phyloP scores from a whole-genome alignment of 92 coral and sea anemone genomes.

The Anthopleura xanthogrammica region DNA sequence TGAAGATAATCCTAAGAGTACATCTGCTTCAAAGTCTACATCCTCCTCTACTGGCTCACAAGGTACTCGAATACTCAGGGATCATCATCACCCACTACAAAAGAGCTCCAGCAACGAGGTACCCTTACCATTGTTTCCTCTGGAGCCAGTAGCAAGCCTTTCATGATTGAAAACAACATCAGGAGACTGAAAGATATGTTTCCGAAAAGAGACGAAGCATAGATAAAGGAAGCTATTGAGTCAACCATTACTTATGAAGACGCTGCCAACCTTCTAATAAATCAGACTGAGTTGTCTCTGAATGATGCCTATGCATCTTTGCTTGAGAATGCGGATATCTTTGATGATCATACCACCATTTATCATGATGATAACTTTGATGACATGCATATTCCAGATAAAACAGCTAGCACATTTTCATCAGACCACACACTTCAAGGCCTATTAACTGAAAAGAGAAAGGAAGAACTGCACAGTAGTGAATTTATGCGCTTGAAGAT shows the following conservation, averaged over 20 bases:
- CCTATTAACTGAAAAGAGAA: background rate
- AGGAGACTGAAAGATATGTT: conserved; percentile 42
- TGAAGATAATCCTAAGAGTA: no score
- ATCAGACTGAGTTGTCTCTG: conserved; percentile 28
- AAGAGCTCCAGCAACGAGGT: no score
- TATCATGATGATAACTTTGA: conserved; percentile 15
- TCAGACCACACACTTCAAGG: conserved; percentile 22
- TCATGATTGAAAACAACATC: conserved; percentile 22
- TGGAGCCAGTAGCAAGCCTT: conserved; percentile 27
- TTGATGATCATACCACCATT: conserved; percentile 22
- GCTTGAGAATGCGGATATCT: conserved; percentile 23
- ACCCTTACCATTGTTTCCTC: conserved; percentile 18
- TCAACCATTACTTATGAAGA: conserved; percentile 29
- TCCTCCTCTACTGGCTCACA: no score
- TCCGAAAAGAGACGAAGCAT: conserved; percentile 23
- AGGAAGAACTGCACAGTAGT: background rate
- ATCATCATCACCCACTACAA: no score
- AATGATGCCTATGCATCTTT: conserved; percentile 46
- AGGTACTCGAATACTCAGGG: no score
- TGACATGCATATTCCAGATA: background rate
- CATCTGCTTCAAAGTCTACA: no score
- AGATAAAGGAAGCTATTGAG: conserved; percentile 39
- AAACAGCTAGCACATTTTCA: background rate
- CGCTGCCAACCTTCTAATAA: conserved; percentile 32
- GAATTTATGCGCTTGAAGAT: conserved; percentile 39